Conservation (phyloP, 2,888 invertebrate species). For the Protonemura montana region DNA sequence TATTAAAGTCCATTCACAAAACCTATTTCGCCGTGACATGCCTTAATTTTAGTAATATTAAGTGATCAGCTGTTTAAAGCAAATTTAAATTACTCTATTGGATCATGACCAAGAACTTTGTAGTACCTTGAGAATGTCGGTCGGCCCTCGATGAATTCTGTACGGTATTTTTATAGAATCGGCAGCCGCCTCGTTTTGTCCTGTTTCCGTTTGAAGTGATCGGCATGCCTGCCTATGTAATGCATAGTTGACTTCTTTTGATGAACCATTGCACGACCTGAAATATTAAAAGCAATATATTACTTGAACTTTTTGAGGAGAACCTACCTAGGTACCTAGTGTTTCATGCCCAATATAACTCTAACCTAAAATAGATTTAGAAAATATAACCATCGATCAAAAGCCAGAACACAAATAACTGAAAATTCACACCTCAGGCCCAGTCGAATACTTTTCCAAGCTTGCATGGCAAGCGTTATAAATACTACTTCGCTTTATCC, state of each 20-base stretch:
- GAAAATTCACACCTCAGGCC: background rate
- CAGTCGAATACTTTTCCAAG: background rate
- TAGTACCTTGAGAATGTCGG: constrained; percentile 78
- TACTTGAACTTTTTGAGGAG: background rate
- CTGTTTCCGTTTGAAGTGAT: background rate
- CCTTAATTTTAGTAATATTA: no score
- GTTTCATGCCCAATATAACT: background rate
- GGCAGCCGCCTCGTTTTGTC: constrained; percentile 30
- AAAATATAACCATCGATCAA: background rate
- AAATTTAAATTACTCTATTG: no score
- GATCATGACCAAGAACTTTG: no score
- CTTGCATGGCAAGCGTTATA: background rate
- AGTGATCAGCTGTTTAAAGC: no score
- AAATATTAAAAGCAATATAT: background rate
- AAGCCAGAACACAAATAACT: background rate
- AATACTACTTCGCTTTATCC: no score
- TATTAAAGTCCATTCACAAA: no score
- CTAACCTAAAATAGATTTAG: background rate
- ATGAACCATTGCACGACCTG: background rate
- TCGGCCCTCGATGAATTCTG: constrained; percentile 77
- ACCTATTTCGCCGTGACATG: no score
- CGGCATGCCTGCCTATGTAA: background rate
- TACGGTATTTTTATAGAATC: constrained; percentile 70
- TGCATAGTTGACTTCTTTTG: background rate
- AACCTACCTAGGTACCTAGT: background rate